phyloP scores from a whole-genome alignment of 2,113 vertebrate genomes.

The Proterorhinus semilunaris region DNA sequence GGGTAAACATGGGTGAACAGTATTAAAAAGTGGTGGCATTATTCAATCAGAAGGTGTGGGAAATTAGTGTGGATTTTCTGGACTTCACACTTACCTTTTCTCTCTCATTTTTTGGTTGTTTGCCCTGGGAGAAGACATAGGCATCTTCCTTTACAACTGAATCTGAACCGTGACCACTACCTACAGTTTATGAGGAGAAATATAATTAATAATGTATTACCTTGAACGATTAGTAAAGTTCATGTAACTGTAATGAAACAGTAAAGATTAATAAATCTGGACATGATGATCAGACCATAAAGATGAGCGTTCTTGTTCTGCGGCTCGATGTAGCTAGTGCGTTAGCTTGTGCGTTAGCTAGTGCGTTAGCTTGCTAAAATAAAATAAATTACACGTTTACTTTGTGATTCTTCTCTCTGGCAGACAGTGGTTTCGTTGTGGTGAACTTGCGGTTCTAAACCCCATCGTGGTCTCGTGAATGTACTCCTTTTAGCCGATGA shows the following conservation, averaged over 20 bases:
- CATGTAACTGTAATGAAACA: too few relatives aligned
- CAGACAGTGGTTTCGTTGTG: neutral
- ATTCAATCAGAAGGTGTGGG: too few relatives aligned
- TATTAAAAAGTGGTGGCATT: too few relatives aligned
- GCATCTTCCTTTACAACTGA: conserved; percentile 25
- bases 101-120: conserved; percentile 1
- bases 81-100: conserved; percentile 42
- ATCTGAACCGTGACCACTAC: neutral
- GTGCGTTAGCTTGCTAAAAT: neutral
- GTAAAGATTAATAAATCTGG: too few relatives aligned
- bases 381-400: neutral
- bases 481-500: neutral
- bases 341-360: neutral
- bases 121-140: conserved; percentile 48
- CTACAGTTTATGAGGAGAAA: conserved; percentile 25
- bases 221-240: too few relatives aligned
- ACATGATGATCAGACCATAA: too few relatives aligned
- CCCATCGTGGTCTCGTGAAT: neutral
- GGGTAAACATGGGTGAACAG: too few relatives aligned
- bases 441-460: neutral
- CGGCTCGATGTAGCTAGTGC: neutral
- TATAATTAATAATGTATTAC: too few relatives aligned
- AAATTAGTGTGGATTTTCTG: too few relatives aligned
- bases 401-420: neutral
- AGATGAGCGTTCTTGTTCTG: too few relatives aligned